A percentile compares a stretch with the other conserved stretches of the same genome.
phyloP scores from a whole-genome alignment of 1,140 invertebrate genomes.

The Drosophila fuyamai region DNA sequence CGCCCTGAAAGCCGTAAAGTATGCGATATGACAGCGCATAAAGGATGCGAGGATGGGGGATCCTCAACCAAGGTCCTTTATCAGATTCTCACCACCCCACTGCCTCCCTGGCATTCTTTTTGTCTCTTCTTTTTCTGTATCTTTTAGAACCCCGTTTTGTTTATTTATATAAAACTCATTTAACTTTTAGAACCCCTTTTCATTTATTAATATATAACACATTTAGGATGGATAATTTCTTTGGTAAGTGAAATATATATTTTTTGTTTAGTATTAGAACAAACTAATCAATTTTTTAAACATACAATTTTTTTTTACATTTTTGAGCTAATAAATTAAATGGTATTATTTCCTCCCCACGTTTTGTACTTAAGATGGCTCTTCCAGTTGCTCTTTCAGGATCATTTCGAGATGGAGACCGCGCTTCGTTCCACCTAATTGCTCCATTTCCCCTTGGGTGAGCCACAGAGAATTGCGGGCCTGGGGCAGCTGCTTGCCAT shows the following conservation, averaged over 20 bases:
- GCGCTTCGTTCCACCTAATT: background rate
- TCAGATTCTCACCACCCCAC: background rate
- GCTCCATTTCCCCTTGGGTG: background rate
- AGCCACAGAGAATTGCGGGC: background rate
- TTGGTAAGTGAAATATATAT: no score
- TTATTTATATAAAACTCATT: no score
- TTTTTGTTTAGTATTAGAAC: no score
- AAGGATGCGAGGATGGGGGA: conserved; percentile 44
- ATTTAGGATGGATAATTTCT: no score
- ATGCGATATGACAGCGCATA: conserved; percentile 76
- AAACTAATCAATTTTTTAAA: no score
- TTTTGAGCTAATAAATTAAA: no score
- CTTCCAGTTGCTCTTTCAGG: background rate
- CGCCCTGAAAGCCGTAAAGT: conserved; percentile 78
- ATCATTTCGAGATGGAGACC: background rate
- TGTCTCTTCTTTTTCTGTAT: background rate
- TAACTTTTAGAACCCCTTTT: background rate
- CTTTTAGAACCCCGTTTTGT: background rate
- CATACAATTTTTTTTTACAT: no score
- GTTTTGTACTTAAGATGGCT: no score
- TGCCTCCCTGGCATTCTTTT: background rate
- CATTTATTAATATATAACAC: no score
- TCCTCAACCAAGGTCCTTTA: conserved; percentile 9
- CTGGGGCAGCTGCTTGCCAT: background rate
- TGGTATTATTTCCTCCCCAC: no score